Percentiles rank a stretch among this genome's conserved stretches.
phyloP scores from a whole-genome alignment of 2,113 vertebrate genomes.

The Zonotrichia leucophrys region DNA sequence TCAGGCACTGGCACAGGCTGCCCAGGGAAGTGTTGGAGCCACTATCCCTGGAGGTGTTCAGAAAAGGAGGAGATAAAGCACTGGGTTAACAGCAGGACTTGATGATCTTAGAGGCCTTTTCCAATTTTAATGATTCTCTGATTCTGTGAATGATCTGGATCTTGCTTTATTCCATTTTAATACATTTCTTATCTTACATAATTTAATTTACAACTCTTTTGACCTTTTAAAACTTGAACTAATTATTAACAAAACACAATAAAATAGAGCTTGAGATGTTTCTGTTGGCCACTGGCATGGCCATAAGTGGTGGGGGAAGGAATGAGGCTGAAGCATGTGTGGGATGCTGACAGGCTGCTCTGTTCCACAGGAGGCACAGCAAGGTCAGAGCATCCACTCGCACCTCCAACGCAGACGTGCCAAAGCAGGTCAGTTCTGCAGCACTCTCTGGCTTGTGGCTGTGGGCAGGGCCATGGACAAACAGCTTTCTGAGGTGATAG shows the following conservation, averaged over 20 bases:
- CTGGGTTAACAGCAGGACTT: background rate
- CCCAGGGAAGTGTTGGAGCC: background rate
- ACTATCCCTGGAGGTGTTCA: background rate
- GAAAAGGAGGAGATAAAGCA: rapidly evolving
- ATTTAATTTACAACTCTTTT: background rate
- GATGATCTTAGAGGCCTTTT: background rate
- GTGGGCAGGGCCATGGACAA: background rate
- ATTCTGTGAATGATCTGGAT: background rate
- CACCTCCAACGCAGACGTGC: conserved; percentile 74
- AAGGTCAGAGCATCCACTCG: conserved; percentile 80
- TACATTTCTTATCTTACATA: rapidly evolving
- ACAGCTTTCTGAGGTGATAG: rapidly evolving
- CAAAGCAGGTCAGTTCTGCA: conserved; percentile 86
- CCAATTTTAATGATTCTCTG: background rate
- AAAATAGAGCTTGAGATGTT: background rate
- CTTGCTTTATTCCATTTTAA: background rate
- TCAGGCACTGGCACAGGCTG: background rate
- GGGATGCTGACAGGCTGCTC: conserved; percentile 39
- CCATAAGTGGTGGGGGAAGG: background rate
- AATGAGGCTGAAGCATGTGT: background rate
- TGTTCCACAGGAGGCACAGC: conserved; percentile 88
- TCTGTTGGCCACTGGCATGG: background rate
- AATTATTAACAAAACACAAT: background rate
- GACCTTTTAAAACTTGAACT: background rate
- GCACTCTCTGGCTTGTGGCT: rapidly evolving